A percentile compares a stretch with the other conserved stretches of the same genome.
Evolutionary conservation across 1,140 invertebrate species (phyloP).

Genomic region (Aphis craccivora): DNA sequence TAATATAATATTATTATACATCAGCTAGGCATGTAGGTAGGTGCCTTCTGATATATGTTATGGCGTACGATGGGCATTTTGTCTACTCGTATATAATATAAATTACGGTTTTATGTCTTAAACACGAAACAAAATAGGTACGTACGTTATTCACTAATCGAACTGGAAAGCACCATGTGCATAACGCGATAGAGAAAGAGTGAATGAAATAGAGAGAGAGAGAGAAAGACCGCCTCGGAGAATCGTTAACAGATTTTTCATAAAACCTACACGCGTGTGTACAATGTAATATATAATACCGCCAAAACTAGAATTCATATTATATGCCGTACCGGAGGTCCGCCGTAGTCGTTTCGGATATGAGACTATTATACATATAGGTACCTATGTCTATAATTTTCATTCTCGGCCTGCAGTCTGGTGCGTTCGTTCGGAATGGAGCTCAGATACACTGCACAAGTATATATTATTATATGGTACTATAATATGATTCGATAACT

Average conservation of each 20-base stretch:
- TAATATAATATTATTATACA: not conserved
- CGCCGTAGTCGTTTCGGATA: not conserved
- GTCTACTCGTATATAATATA: not conserved
- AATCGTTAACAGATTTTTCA: conserved; percentile 6
- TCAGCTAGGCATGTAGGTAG: not conserved
- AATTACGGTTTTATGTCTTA: not conserved
- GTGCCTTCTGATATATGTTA: not conserved
- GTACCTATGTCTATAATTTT: not conserved
- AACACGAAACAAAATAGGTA: not conserved
- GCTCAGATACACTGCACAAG: too few species aligned
- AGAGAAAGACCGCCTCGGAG: not conserved
- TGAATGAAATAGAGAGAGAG: too few species aligned
- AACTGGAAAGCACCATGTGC: not conserved
- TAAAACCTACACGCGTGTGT: not conserved
- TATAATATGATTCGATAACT: not conserved
- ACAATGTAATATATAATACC: not conserved
- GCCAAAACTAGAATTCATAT: not conserved
- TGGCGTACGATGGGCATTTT: not conserved
- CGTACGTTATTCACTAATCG: not conserved
- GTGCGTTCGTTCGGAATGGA: not conserved
- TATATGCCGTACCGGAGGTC: not conserved
- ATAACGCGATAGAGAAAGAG: too few species aligned
- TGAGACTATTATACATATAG: not conserved
- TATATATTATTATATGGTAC: not conserved
- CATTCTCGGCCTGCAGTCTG: not conserved